Conservation (phyloP, 2,888 invertebrate genomes). For the Leptopilina drosophilae region DNA sequence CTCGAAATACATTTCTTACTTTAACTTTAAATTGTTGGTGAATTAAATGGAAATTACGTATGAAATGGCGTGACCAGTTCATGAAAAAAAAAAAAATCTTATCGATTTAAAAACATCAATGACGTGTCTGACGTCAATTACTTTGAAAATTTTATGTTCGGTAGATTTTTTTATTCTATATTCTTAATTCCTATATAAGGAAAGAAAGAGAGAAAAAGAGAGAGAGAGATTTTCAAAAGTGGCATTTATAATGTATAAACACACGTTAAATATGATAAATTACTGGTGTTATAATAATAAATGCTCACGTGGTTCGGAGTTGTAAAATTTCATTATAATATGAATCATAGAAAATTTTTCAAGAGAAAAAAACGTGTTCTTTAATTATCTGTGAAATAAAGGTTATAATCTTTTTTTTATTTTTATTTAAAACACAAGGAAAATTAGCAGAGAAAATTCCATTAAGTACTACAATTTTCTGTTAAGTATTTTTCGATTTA, state of each 20-base stretch:
- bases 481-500: too few species aligned
- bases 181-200: background rate
- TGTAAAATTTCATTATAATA: background rate
- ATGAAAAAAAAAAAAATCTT: slow-evolving; percentile 20
- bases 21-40: background rate
- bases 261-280: background rate
- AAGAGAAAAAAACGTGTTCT: too few species aligned
- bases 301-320: background rate
- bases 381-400: too few species aligned
- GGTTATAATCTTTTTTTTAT: too few species aligned
- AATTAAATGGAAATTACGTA: slow-evolving; percentile 15
- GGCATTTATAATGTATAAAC: background rate
- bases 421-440: too few species aligned
- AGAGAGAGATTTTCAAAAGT: background rate
- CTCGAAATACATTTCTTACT: background rate
- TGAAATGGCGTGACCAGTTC: slow-evolving; percentile 36
- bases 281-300: background rate
- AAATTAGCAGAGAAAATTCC: too few species aligned
- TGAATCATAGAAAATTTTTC: too few species aligned
- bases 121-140: slow-evolving; percentile 24
- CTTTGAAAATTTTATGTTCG: background rate
- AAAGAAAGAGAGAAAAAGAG: background rate
- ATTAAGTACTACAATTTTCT: too few species aligned
- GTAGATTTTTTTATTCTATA: background rate
- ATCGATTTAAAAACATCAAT: slow-evolving; percentile 17